Conservation (phyloP, 2,888 invertebrate genomes). For the Idaea aversata region DNA sequence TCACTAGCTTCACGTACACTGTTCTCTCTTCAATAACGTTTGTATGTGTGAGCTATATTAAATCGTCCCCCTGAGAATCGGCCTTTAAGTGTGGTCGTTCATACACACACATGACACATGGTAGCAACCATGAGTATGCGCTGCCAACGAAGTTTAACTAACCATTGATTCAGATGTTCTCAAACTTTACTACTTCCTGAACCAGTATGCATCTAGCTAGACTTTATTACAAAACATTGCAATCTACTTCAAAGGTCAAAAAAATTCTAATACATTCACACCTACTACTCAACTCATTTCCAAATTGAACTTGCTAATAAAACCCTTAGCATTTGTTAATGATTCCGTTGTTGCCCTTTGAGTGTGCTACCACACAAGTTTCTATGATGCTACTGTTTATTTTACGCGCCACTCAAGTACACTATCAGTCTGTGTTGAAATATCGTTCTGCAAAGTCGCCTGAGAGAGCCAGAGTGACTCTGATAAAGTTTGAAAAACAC, state of each 20-base stretch:
- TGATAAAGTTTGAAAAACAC: conserved; percentile 60
- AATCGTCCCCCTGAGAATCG: conserved; percentile 42
- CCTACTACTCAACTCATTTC: conserved; percentile 40
- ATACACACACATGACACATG: conserved; percentile 36
- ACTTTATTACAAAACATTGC: neutral
- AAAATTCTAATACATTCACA: conserved; percentile 25
- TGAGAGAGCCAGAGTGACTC: conserved; percentile 31
- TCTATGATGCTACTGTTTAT: conserved; percentile 20
- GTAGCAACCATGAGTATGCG: conserved; percentile 65
- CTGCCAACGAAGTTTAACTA: conserved; percentile 74
- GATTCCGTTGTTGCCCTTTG: conserved; percentile 38
- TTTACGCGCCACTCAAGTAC: neutral
- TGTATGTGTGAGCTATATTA: conserved; percentile 74
- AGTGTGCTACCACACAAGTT: conserved; percentile 14
- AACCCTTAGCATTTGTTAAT: conserved; percentile 46
- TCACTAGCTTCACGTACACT: conserved; percentile 46
- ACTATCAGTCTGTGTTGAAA: conserved; percentile 19
- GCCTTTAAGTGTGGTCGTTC: conserved; percentile 55
- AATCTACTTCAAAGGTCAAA: neutral
- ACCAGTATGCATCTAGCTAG: too few relatives aligned
- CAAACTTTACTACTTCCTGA: conserved; percentile 46
- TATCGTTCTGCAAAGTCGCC: conserved; percentile 15
- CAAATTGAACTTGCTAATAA: conserved; percentile 45
- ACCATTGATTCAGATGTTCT: conserved; percentile 49
- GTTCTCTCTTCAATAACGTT: conserved; percentile 45